Conservation (phyloP, 2,113 vertebrate genomes). For the Macrotis lagotis region DNA sequence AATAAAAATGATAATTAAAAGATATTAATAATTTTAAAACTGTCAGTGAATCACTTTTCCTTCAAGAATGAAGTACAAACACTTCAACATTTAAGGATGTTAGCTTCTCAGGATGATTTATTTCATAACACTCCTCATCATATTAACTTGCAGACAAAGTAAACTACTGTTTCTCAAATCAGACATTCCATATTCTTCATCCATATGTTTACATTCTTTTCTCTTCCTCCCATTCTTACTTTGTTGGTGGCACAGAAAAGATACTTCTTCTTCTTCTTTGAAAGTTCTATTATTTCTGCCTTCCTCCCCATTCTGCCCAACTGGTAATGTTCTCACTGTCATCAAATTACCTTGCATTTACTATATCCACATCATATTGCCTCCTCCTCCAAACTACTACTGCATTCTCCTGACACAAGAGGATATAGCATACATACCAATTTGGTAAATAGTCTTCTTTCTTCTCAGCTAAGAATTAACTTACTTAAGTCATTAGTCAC, state of each 20-base stretch:
- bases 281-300: not conserved
- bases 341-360: not conserved
- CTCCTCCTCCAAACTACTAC: not conserved
- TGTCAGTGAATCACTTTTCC: not conserved
- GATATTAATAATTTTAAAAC: not conserved
- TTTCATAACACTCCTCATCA: not conserved
- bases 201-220: not conserved
- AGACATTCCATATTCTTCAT: not conserved
- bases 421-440: not conserved
- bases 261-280: not conserved
- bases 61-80: not conserved
- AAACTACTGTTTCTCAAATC: not conserved
- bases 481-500: too few relatives aligned
- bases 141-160: not conserved
- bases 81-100: not conserved
- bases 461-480: not conserved
- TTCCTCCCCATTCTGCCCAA: not conserved
- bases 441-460: not conserved
- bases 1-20: not conserved
- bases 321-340: not conserved
- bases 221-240: not conserved
- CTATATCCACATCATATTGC: not conserved
- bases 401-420: not conserved
- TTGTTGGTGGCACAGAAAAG: not conserved
- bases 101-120: not conserved